A percentile compares a stretch with the other conserved stretches of the same genome.
Conservation (phyloP, 2,113 vertebrate genomes). For the Vulpes ferrilata region DNA sequence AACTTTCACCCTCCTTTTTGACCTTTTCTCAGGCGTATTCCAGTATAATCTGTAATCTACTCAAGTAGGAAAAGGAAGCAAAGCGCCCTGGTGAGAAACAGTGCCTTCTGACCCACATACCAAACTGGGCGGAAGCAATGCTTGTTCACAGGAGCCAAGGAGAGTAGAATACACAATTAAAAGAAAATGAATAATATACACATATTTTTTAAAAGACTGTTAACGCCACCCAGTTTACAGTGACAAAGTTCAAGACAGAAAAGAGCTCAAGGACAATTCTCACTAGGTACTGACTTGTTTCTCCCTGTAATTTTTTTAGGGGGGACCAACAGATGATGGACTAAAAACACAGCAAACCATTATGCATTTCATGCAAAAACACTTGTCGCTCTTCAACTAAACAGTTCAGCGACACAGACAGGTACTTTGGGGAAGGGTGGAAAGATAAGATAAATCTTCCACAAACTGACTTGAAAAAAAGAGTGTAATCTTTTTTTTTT, state of each 20-base stretch:
- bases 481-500: neutral
- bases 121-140: constrained; percentile 84
- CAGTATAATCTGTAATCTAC: constrained; percentile 89
- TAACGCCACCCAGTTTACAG: constrained; percentile 52
- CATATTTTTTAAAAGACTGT: constrained; percentile 55
- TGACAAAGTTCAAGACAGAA: constrained; percentile 31
- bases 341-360: constrained; percentile 23
- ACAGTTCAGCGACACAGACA: neutral
- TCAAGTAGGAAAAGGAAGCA: constrained; percentile 90
- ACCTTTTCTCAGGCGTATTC: constrained; percentile 89
- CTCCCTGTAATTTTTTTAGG: neutral
- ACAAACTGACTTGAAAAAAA: neutral
- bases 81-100: constrained; percentile 89
- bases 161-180: constrained; percentile 77
- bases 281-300: neutral
- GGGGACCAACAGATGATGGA: neutral
- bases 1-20: constrained; percentile 87
- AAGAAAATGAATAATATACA: constrained; percentile 66
- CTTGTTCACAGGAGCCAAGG: constrained; percentile 79
- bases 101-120: constrained; percentile 87
- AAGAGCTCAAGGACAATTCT: constrained; percentile 20
- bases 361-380: constrained; percentile 42
- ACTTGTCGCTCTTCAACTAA: constrained; percentile 55
- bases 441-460: neutral
- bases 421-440: neutral